Conservation (phyloP, 2,797 vertebrate genomes). For the Chiloscyllium punctatum region DNA sequence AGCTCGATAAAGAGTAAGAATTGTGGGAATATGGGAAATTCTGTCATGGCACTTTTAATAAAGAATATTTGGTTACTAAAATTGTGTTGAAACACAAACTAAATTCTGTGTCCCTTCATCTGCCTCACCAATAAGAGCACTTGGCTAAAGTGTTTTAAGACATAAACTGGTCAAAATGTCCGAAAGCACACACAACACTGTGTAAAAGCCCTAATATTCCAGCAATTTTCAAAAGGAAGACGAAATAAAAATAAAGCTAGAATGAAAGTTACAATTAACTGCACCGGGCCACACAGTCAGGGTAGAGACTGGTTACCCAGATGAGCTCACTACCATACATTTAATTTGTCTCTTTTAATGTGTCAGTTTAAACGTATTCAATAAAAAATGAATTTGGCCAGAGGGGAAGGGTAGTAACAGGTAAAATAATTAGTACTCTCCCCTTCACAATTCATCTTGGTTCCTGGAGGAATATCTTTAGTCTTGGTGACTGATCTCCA, state of each 20-base stretch:
- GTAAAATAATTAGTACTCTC: not conserved
- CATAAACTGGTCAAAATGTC: too few species aligned
- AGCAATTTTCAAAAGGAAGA: not conserved
- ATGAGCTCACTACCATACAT: slow-evolving; percentile 48
- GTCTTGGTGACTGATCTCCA: not conserved
- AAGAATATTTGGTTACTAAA: too few species aligned
- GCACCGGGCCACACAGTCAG: slow-evolving; percentile 59
- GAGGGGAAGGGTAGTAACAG: slow-evolving; percentile 46
- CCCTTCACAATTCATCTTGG: slow-evolving; percentile 23
- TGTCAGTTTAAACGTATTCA: slow-evolving; percentile 60
- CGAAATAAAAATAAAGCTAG: slow-evolving; percentile 43
- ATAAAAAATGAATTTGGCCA: slow-evolving; percentile 49
- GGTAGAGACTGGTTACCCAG: slow-evolving; percentile 50
- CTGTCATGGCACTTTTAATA: too few species aligned
- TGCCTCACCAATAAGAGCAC: too few species aligned
- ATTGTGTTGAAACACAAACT: too few species aligned
- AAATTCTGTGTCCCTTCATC: too few species aligned
- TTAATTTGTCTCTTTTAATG: slow-evolving; percentile 55
- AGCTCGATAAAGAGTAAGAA: too few species aligned
- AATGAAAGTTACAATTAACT: slow-evolving; percentile 57
- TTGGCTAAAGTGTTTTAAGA: too few species aligned
- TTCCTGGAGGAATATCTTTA: not conserved
- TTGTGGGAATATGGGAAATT: too few species aligned
- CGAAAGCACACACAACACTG: too few species aligned
- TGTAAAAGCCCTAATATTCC: not conserved